Conservation (phyloP, 1,140 invertebrate genomes). For the Kradibia gibbosae region DNA sequence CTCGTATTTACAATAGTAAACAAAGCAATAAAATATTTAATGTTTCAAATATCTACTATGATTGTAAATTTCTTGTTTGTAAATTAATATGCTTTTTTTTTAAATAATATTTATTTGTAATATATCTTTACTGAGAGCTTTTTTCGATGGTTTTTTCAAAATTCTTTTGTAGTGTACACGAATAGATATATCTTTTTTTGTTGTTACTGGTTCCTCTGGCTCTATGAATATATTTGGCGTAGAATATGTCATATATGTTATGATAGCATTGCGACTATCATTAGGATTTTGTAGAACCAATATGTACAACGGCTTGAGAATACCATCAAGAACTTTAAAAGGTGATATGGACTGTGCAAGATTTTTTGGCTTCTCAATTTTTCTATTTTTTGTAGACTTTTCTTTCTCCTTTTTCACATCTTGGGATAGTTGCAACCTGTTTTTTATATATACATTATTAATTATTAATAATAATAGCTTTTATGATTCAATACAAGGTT, state of each 20-base stretch:
- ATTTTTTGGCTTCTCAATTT: conserved; percentile 69
- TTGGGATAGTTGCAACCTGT: conserved; percentile 8
- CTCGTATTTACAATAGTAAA: no score
- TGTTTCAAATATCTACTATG: no score
- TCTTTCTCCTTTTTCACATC: conserved; percentile 57
- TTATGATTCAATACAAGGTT: not conserved
- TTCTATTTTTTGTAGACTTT: conserved; percentile 31
- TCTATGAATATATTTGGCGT: conserved; percentile 52
- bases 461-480: not conserved
- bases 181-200: conserved; percentile 44
- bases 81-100: no score
- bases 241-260: conserved; percentile 59
- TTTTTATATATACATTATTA: not conserved
- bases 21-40: no score
- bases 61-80: no score
- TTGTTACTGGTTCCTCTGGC: conserved; percentile 47
- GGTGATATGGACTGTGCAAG: conserved; percentile 75
- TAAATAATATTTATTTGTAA: no score
- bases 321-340: conserved; percentile 74
- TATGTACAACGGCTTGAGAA: conserved; percentile 76
- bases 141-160: conserved; percentile 58
- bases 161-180: conserved; percentile 57
- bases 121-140: no score
- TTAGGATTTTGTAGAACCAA: conserved; percentile 56
- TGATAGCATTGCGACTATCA: conserved; percentile 52